Evolutionary conservation across 2,797 vertebrate genomes (phyloP), one percentile per base, ranked within the genome.

Genomic region (Leptatherina wallacei): DNA sequence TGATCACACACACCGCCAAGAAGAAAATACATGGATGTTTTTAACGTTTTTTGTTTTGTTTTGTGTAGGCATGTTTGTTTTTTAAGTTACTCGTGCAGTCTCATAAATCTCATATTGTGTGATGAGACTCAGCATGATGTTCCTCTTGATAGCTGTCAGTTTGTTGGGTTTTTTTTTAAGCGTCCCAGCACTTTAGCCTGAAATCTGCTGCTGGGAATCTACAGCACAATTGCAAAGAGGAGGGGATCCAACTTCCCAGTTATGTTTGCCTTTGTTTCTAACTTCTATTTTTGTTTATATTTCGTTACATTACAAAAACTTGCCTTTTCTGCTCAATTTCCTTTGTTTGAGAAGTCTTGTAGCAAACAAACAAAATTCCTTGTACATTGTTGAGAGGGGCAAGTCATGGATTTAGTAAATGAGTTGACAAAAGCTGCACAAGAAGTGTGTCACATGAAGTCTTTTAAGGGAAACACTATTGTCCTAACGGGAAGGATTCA

Each of bases 301-400:
- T 68, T 78, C 65, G 22, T 63, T 66, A 22, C 63, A 64, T 71
- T 47, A 59, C 73, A 88, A 75, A 29, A 51, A 18, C 18, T 33
- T 71, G 11, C 66, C 4, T 73, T 54, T 84, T 30, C 75, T 82
- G n/a, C 65, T 83, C 64, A n/a, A 3, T 38, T 16, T 66, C 44
- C 42, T 68, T 80, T 91, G 87, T 89, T 83, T 24, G 29, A 61
- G 36, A 57, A 71, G 62, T 82, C 33, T 67, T 49, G 51, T 47
- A 65, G 62, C 76, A 78, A 12, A 58, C 61, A 58, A 87, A 78
- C 67, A 75, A 73, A 82, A 86, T 85, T 87, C 73, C 75, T 78
- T 66, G 10, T n/a, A 77, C 82, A 85, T 91, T 85, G 81, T 85
- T 81, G 29, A 70, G 52, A 63, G 20, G 77, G 81, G 77, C 24